phyloP scores from a whole-genome alignment of 1,140 invertebrate genomes.

The Brachionus paranguensis region DNA sequence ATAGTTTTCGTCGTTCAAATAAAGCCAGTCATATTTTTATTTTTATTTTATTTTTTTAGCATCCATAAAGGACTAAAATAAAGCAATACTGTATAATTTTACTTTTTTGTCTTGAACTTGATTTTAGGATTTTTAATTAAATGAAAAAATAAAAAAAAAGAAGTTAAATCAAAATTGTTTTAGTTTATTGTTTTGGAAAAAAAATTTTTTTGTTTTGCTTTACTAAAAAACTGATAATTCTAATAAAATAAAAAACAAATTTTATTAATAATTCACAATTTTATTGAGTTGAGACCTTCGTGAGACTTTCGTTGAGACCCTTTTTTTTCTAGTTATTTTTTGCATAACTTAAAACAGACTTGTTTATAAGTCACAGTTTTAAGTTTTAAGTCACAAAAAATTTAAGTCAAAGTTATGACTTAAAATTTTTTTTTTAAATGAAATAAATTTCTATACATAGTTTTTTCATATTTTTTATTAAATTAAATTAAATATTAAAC shows the following conservation, averaged over 20 bases:
- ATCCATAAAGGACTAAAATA: not conserved
- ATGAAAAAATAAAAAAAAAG: not conserved
- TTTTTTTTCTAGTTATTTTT: too few relatives aligned
- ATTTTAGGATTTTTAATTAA: not conserved
- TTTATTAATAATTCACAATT: not conserved
- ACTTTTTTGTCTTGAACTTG: not conserved
- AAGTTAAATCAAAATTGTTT: not conserved
- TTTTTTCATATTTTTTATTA: too few relatives aligned
- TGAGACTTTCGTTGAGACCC: too few relatives aligned
- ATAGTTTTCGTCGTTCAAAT: not conserved
- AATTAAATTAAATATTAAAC: too few relatives aligned
- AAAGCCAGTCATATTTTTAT: constrained; percentile 1
- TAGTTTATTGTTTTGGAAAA: not conserved
- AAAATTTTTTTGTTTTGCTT: not conserved
- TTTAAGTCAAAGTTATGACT: too few relatives aligned
- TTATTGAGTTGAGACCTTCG: too few relatives aligned
- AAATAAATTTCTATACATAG: too few relatives aligned
- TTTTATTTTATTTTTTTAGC: not conserved
- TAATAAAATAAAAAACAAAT: not conserved
- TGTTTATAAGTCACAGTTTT: too few relatives aligned
- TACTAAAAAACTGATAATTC: not conserved
- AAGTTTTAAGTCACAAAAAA: too few relatives aligned
- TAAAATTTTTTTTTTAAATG: too few relatives aligned
- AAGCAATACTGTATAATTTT: not conserved
- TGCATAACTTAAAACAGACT: too few relatives aligned